Evolutionary conservation across 2,113 vertebrate genomes (phyloP).

Genomic region (Illadopsis cleaveri): DNA sequence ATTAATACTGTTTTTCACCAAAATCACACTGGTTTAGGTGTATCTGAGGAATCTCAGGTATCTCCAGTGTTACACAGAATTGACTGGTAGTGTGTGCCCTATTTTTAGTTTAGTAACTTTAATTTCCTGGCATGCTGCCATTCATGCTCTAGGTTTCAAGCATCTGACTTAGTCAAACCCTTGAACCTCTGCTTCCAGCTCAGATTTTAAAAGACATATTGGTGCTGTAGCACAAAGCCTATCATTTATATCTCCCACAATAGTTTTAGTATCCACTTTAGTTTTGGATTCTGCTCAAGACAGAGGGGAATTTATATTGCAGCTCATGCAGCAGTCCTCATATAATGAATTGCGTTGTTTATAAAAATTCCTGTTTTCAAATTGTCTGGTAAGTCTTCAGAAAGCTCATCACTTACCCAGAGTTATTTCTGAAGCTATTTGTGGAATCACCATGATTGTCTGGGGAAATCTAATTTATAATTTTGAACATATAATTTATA

Average conservation of each 20-base stretch:
- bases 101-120: neutral
- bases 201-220: neutral
- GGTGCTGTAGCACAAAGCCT: neutral
- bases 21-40: neutral
- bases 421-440: constrained; percentile 61
- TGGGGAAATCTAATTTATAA: constrained; percentile 68
- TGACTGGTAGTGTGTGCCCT: neutral
- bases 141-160: neutral
- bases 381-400: constrained; percentile 51
- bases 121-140: neutral
- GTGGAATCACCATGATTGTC: constrained; percentile 68
- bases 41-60: neutral
- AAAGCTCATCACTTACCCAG: constrained; percentile 55
- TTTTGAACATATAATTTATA: constrained; percentile 62
- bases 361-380: constrained; percentile 62
- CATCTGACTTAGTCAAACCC: neutral
- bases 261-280: constrained; percentile 26
- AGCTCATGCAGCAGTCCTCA: constrained; percentile 50
- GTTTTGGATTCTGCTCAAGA: neutral
- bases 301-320: neutral
- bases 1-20: neutral
- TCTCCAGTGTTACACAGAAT: neutral
- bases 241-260: neutral
- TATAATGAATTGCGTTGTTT: constrained; percentile 22
- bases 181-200: neutral